Base-by-base conservation (phyloP, 2,113 vertebrate species). In the Lycaon pictus region DNA sequence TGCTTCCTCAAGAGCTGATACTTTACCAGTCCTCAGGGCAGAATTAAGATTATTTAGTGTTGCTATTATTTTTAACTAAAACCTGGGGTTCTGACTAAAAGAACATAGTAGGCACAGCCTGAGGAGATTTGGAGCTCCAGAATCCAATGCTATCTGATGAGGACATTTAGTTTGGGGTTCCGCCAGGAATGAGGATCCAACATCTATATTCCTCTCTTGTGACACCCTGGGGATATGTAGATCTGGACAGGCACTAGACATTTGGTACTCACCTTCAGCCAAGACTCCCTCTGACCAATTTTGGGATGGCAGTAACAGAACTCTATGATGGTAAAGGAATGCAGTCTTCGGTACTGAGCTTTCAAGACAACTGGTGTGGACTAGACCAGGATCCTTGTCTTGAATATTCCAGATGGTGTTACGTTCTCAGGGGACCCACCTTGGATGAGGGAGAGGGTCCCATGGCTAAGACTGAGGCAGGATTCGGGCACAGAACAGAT, bases 21-120 rank as follows among this genome's bases (percentile, higher is more conserved):
- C 51, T 74, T 89, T 79, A 51, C 9, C 35, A 79, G 43, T 55
- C 4, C 27, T 88, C 60, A 79, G 81, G 56, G 2, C 5, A 91
- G 48, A 93, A 88, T 93, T 43, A 95, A 60, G 35, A 53, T 1
- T 55, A 11, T 74, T 93, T 15, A 51, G 74, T 86, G n/a, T 58
- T 71, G 76, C 23, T 83, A 25, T 79, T 90, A 77, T 67, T 96
- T 97, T 93, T 51, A 96, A 67, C 53, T 79, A 53, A 84, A 43
- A 1, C 11, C 32, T 84, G 32, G 7, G 17, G 19, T 72, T 35
- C 25, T 63, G 58, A 85, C 17, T 76, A 74, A 35, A 53, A 88
- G 62, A 95, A 72, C 4, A 60, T 82, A 48, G 12, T 76, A 56
- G 65, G 2, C 51, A 1, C 35, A 76, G n/a, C 81, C 7, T 25